Base-by-base conservation (phyloP, 1,140 invertebrate species). In the Drosophila grimshawi region DNA sequence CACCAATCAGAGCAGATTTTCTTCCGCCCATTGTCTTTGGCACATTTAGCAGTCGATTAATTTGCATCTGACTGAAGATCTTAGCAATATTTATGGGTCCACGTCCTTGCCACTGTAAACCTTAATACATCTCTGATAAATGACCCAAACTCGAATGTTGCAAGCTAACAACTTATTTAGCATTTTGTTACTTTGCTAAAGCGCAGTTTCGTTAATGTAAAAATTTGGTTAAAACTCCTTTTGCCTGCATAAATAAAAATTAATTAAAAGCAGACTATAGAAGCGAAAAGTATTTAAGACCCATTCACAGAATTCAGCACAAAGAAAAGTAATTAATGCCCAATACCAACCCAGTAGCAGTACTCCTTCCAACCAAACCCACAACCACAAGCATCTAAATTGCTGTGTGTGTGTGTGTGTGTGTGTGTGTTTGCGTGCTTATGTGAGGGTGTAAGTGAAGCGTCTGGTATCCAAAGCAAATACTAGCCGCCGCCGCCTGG, bases 1-100 rank as follows among this genome's bases (percentile, higher is more conserved):
- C 65, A 63, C 53, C 59, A 66, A 46, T 72, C 41, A 56, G 10
- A 41, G 5, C 61, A 30, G 19, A 19, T 19, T 48, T 19, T 74
- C 46, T 45, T 60, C 41, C 30, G 41, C 68, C 62, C 10, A 39
- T 78, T 78, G 66, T 78, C 66, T 46, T 77, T 67, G 61, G 41
- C 49, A 52, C 61, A 76, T 72, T 82, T 81, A 67, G 83, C 80
- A 88, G 76, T 86, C 83, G 88, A 86, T 88, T 86, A 86, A 88
- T 80, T 88, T 76, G 76, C 64, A 64, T 62, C 73, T 63, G 65
- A 51, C 35, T 32, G 43, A 59, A 45, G 56, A 67, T 19, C 56
- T 30, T 30, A 57, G 48, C 63, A 63, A 79, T 67, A 86, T 86
- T 86, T 86, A 69, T 80, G 69, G 77, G 63, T 46, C 69, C 65